Evolutionary conservation across 2,888 invertebrate species (phyloP), one percentile per base, ranked within the genome.

Genomic region (Merodon equestris): DNA sequence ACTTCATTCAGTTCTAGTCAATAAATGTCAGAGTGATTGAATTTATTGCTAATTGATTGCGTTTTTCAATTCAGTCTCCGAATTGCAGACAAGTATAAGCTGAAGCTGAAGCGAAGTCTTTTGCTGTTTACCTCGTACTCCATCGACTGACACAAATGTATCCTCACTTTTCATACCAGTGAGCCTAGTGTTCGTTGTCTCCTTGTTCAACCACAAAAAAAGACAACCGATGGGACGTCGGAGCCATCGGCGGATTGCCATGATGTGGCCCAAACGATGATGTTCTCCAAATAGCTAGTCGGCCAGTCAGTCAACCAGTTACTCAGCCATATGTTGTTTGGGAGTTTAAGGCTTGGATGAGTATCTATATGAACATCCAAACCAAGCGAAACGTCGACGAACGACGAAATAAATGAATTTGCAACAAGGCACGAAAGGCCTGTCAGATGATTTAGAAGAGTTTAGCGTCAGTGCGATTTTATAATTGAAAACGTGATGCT

Each of bases 401-500:
- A 58, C 57, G 61, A 53, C 42, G 56, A 79, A 71, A 70, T 75
- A 81, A 81, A 81, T 73, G 81, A 70, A 81, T 81, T 81, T 81
- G 71, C 75, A 81, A 75, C 75, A 53, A 81, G 66, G 81, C 81
- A 74, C 81, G 79, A 79, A 79, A 79, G 79, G 70, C 81, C 75
- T 81, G 81, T 75, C 81, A 81, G 81, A 75, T 81, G 81, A 81
- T 81, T 81, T 81, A 81, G 81, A 79, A 79, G 79, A 81, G 81
- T 75, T 81, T 81, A 79, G 79, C 79, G 79, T 82, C 79, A 79
- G 74, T 79, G 79, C 74, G 79, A 82, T 79, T 82, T 79, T 82
- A 79, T 82, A 82, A 82, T 82, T 82, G 79, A 82, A 82, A 82
- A 82, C 81, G 81, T 82, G 81, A 82, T 82, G 77, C 81, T 67